A percentile compares a stretch with the other conserved stretches of the same genome.
These are phyloP conservation scores for Lagocephalus sceleratus DNA, from an alignment of 2,797 vertebrate genomes.

Conservation along the genomic window DNA sequence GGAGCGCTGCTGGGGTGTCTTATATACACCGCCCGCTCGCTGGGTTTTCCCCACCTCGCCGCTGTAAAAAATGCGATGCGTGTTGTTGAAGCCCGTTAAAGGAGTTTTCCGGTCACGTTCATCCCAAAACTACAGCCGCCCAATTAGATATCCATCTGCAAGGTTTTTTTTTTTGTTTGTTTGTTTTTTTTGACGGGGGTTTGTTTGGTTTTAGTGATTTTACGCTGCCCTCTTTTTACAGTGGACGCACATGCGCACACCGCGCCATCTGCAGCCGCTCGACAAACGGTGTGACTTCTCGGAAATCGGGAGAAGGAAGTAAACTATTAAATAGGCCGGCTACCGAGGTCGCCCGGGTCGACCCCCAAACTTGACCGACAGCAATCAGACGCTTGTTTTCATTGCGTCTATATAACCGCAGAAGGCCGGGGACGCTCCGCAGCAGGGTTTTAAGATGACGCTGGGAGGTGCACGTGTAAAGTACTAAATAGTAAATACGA, in stretches of 20 bases:
- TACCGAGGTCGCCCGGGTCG: accelerated
- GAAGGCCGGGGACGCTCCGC: too few relatives aligned
- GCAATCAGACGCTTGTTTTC: background rate
- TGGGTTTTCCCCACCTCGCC: conserved; percentile 46
- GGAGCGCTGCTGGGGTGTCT: too few relatives aligned
- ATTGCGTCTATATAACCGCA: background rate
- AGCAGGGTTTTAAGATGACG: too few relatives aligned
- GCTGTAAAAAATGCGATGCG: conserved; percentile 31
- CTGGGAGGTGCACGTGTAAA: background rate
- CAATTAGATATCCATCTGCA: conserved; percentile 15
- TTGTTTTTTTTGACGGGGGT: too few relatives aligned
- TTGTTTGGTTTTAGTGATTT: too few relatives aligned
- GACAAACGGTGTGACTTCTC: too few relatives aligned
- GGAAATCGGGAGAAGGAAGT: conserved; percentile 80
- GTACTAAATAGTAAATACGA: too few relatives aligned
- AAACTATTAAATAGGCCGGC: background rate
- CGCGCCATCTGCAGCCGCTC: accelerated
- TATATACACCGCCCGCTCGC: too few relatives aligned
- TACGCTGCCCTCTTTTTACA: conserved; percentile 34
- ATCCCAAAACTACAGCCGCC: conserved; percentile 1
- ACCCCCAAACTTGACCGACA: background rate
- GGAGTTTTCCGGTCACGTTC: too few relatives aligned
- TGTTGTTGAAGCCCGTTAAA: too few relatives aligned
- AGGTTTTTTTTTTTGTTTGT: background rate
- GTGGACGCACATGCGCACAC: conserved; percentile 26